phyloP scores from a whole-genome alignment of 2,113 vertebrate genomes.

The Eonycteris spelaea region DNA sequence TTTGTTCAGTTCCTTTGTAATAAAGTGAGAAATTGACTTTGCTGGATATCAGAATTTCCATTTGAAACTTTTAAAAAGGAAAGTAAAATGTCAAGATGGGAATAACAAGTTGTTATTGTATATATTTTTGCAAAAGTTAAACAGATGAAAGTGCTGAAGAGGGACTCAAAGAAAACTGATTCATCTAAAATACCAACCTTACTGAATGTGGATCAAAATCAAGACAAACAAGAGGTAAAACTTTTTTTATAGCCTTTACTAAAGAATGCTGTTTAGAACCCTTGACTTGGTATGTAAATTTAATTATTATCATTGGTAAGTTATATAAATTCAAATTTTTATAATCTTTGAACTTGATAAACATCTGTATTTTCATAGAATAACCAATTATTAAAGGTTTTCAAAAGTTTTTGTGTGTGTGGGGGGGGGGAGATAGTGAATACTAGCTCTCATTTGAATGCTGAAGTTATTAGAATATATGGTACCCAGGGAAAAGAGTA shows the following conservation, averaged over 20 bases:
- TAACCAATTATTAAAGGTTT: conserved; percentile 10
- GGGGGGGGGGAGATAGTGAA: not conserved
- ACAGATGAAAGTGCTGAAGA: conserved; percentile 78
- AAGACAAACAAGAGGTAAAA: conserved; percentile 79
- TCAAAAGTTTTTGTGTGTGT: not conserved
- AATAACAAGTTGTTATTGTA: conserved; percentile 62
- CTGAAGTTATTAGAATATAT: not conserved
- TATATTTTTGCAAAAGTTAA: conserved; percentile 77
- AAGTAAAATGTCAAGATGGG: conserved; percentile 49
- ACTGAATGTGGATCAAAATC: conserved; percentile 72
- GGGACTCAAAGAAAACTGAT: conserved; percentile 76
- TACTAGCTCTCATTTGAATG: not conserved
- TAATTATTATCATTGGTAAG: conserved; percentile 28
- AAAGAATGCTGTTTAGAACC: not conserved
- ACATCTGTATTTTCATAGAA: not conserved
- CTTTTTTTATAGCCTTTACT: conserved; percentile 35
- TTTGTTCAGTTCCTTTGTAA: conserved; percentile 33
- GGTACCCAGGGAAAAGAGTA: not conserved
- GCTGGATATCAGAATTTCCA: not conserved
- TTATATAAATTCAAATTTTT: conserved; percentile 46
- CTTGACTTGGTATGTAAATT: conserved; percentile 13
- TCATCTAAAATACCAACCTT: conserved; percentile 79
- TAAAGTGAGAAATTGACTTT: conserved; percentile 29
- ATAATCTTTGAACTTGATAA: conserved; percentile 38
- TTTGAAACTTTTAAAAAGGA: conserved; percentile 46